Percentiles rank a stretch among this genome's conserved stretches.
phyloP scores from a whole-genome alignment of 1,140 invertebrate genomes.

The Dendroctonus ponderosae region DNA sequence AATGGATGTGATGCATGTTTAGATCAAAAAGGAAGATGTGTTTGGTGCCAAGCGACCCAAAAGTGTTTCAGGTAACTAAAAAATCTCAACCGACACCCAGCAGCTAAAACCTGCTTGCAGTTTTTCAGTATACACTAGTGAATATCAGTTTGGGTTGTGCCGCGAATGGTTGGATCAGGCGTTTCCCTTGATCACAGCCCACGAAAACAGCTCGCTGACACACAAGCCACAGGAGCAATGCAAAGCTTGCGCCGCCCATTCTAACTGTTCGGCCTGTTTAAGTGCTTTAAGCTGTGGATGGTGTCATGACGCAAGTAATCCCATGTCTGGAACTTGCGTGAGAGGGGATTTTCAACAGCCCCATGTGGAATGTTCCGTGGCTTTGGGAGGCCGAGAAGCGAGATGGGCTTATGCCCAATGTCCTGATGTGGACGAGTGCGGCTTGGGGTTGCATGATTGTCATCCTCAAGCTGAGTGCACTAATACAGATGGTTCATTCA shows the following conservation, averaged over 20 bases:
- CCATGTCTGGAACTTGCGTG: constrained; percentile 71
- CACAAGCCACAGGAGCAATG: constrained; percentile 64
- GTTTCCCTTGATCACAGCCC: constrained; percentile 46
- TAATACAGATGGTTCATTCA: constrained; percentile 87
- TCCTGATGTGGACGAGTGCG: constrained; percentile 93
- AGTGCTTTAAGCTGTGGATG: constrained; percentile 86
- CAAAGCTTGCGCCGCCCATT: constrained; percentile 74
- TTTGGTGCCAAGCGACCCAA: constrained; percentile 89
- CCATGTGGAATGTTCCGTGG: constrained; percentile 62
- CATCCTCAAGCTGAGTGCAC: constrained; percentile 87
- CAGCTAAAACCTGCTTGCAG: constrained; percentile 50
- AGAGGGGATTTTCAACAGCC: constrained; percentile 77
- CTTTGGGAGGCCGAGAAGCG: constrained; percentile 58
- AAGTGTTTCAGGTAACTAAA: constrained; percentile 68
- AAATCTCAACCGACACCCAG: background rate
- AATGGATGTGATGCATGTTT: constrained; percentile 79
- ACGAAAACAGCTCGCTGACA: constrained; percentile 47
- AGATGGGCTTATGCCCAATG: constrained; percentile 90
- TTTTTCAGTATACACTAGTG: constrained; percentile 91
- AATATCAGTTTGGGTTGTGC: constrained; percentile 90
- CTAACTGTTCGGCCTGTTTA: constrained; percentile 79
- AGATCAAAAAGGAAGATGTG: constrained; percentile 81
- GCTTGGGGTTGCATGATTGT: constrained; percentile 81
- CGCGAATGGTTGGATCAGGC: constrained; percentile 88
- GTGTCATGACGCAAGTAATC: constrained; percentile 87